Conservation (phyloP, 2,888 invertebrate species). For the Nycteola revayana region DNA sequence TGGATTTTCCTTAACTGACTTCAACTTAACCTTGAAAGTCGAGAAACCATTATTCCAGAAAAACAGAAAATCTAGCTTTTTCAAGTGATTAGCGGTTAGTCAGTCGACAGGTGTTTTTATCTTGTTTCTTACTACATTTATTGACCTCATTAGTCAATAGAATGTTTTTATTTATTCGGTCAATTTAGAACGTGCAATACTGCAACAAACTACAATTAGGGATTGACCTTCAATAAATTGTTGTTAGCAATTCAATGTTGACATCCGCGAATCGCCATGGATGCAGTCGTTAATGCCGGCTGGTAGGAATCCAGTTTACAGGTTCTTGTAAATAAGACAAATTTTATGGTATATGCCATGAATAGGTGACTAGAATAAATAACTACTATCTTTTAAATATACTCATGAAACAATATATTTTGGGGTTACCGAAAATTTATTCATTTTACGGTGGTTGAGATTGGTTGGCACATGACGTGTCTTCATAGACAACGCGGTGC, state of each 20-base stretch:
- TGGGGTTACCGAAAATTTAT: neutral
- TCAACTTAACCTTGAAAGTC: slow-evolving; percentile 29
- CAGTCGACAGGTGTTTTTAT: slow-evolving; percentile 60
- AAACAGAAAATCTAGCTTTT: slow-evolving; percentile 49
- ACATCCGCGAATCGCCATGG: slow-evolving; percentile 29
- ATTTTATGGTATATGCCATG: too few relatives aligned
- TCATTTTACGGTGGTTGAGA: slow-evolving; percentile 20
- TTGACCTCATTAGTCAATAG: slow-evolving; percentile 59
- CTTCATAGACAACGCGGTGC: slow-evolving; percentile 35
- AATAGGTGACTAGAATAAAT: too few relatives aligned
- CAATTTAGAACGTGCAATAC: slow-evolving; percentile 43
- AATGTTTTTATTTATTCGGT: slow-evolving; percentile 54
- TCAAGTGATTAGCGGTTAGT: slow-evolving; percentile 57
- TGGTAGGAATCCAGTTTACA: too few relatives aligned
- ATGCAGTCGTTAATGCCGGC: too few relatives aligned
- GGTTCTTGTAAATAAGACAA: too few relatives aligned
- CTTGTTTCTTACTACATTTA: slow-evolving; percentile 54
- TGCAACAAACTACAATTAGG: slow-evolving; percentile 56
- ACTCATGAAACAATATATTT: too few relatives aligned
- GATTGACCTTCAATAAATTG: slow-evolving; percentile 60
- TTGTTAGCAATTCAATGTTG: slow-evolving; percentile 44
- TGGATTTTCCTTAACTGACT: slow-evolving; percentile 7
- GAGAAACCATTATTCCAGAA: slow-evolving; percentile 32
- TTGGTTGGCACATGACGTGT: slow-evolving; percentile 52
- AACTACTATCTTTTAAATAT: too few relatives aligned